Conservation (phyloP, 2,797 vertebrate genomes). For the Gambusia yucatana region DNA sequence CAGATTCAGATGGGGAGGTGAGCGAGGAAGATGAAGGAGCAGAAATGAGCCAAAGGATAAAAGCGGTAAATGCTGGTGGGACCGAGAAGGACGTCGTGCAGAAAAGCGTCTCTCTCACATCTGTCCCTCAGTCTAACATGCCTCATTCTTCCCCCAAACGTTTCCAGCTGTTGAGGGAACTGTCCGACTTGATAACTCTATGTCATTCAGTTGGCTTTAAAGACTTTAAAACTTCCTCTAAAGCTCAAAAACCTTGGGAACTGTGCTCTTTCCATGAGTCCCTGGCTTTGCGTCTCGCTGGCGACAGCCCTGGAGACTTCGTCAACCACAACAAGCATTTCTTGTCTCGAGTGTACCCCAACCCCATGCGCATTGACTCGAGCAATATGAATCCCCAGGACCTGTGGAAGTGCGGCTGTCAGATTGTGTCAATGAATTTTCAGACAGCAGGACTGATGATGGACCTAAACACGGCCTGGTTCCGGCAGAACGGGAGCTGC, state of each 20-base stretch:
- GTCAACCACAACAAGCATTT: constrained; percentile 95
- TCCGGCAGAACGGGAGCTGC: constrained; percentile 92
- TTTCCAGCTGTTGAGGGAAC: constrained; percentile 85
- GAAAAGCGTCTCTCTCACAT: constrained; percentile 51
- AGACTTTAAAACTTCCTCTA: constrained; percentile 88
- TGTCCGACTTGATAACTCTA: constrained; percentile 90
- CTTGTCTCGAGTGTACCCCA: constrained; percentile 90
- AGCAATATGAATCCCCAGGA: constrained; percentile 97
- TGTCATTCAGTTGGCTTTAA: constrained; percentile 88
- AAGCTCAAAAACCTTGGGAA: constrained; percentile 90
- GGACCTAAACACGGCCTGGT: constrained; percentile 95
- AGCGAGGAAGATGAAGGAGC: constrained; percentile 93
- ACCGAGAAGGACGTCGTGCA: constrained; percentile 65
- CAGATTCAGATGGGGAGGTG: constrained; percentile 85
- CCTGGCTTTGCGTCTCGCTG: constrained; percentile 86
- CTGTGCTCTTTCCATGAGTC: constrained; percentile 91
- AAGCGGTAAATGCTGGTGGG: constrained; percentile 54
- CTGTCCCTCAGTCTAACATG: constrained; percentile 31
- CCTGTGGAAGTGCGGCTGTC: constrained; percentile 95
- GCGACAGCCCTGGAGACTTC: constrained; percentile 89
- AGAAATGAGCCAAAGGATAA: constrained; percentile 86
- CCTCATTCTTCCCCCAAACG: constrained; percentile 60
- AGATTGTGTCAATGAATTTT: constrained; percentile 95
- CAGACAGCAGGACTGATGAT: constrained; percentile 95
- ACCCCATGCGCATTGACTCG: constrained; percentile 90